Percentiles rank a stretch among this genome's conserved stretches.
Conservation (phyloP, 2,113 vertebrate species). For the Platycercus adscitus region DNA sequence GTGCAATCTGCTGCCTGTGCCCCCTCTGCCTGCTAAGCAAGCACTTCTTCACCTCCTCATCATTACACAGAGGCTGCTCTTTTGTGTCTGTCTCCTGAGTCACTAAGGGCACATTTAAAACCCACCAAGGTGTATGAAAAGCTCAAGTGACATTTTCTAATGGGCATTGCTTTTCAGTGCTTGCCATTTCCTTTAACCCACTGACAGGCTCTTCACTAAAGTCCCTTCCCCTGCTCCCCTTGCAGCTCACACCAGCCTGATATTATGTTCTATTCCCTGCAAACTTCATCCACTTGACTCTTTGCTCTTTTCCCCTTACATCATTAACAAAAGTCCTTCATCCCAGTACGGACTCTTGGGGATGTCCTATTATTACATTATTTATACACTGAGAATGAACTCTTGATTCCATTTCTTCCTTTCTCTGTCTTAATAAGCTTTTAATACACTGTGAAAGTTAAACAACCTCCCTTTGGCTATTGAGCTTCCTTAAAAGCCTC, state of each 20-base stretch:
- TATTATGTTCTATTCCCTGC: not conserved
- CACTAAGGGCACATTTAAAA: not conserved
- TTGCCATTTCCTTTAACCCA: not conserved
- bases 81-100: not conserved
- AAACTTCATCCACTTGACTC: not conserved
- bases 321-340: not conserved
- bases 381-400: not conserved
- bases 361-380: not conserved
- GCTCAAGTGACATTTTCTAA: not conserved
- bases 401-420: not conserved
- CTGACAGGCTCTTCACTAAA: not conserved
- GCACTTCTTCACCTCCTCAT: not conserved
- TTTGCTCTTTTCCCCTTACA: not conserved
- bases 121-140: not conserved
- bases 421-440: constrained; percentile 12
- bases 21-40: not conserved
- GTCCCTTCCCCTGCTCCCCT: not conserved
- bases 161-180: not conserved
- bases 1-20: rapidly evolving
- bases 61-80: rapidly evolving
- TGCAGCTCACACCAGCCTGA: not conserved
- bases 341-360: not conserved
- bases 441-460: constrained; percentile 15
- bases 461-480: not conserved
- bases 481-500: constrained; percentile 51